Evolutionary conservation across 1,140 invertebrate genomes (phyloP).

Genomic region (Caenorhabditis inopinata): DNA sequence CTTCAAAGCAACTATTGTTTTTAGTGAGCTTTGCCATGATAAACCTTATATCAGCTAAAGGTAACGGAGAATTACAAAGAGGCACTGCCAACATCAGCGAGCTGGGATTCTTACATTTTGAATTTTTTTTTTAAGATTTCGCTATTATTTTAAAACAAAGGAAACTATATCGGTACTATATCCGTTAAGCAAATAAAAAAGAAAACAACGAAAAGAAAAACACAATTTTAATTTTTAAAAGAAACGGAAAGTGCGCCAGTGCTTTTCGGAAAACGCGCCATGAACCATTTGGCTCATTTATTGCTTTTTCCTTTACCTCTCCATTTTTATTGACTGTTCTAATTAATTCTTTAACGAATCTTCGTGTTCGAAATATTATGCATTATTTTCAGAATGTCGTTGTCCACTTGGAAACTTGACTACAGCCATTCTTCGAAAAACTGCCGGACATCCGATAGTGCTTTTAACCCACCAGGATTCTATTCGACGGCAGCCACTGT

Average conservation of each 20-base stretch:
- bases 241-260: not conserved
- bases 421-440: constrained; percentile 12
- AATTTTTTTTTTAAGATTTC: no score
- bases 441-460: not conserved
- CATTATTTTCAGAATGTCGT: constrained; percentile 70
- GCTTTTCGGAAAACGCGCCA: not conserved
- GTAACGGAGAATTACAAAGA: no score
- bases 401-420: constrained; percentile 39
- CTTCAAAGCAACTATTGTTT: no score
- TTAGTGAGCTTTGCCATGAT: no score
- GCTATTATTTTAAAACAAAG: no score
- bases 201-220: not conserved
- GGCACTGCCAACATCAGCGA: no score
- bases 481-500: constrained; percentile 12
- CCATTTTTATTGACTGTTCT: not conserved
- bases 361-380: not conserved
- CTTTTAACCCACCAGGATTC: constrained; percentile 41
- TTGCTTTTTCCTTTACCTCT: not conserved
- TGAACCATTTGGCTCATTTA: not conserved
- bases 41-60: no score
- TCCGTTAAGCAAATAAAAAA: not conserved
- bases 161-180: no score
- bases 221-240: not conserved
- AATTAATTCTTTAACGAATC: not conserved
- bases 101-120: no score